Conservation (phyloP, 2,888 invertebrate genomes). For the Oconnorella tubifera region DNA sequence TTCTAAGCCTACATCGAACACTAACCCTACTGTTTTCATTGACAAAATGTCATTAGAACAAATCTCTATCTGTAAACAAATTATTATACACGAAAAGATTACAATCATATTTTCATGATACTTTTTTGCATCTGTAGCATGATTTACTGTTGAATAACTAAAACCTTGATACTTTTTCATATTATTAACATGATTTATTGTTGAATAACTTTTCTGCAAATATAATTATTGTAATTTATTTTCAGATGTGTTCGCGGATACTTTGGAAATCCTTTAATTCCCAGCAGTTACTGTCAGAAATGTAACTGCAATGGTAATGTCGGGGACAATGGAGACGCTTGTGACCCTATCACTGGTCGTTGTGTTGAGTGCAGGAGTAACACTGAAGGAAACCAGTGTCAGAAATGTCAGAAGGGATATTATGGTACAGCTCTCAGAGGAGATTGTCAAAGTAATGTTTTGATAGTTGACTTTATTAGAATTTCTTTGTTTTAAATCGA, state of each 20-base stretch:
- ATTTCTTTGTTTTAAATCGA: too few species aligned
- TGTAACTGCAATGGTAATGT: slow-evolving; percentile 78
- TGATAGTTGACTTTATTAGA: background rate
- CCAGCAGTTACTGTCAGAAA: slow-evolving; percentile 68
- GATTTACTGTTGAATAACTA: too few species aligned
- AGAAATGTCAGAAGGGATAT: slow-evolving; percentile 57
- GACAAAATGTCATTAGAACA: too few species aligned
- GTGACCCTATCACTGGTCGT: slow-evolving; percentile 77
- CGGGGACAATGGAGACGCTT: slow-evolving; percentile 62
- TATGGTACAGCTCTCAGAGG: slow-evolving; percentile 50
- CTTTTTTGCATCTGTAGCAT: too few species aligned
- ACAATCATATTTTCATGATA: too few species aligned
- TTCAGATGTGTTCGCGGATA: slow-evolving; percentile 48
- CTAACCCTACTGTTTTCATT: too few species aligned
- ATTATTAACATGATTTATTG: too few species aligned
- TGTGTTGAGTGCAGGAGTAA: slow-evolving; percentile 80
- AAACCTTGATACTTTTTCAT: too few species aligned
- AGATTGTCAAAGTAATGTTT: slow-evolving; percentile 41
- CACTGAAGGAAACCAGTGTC: slow-evolving; percentile 71
- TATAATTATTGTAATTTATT: background rate
- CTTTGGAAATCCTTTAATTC: slow-evolving; percentile 71
- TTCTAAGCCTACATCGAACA: too few species aligned
- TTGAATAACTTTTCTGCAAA: background rate
- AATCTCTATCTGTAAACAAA: too few species aligned
- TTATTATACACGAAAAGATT: too few species aligned